A percentile compares a stretch with the other conserved stretches of the same genome.
Evolutionary conservation across 2,113 vertebrate species (phyloP).

Genomic region (Myrmecophaga tridactyla): DNA sequence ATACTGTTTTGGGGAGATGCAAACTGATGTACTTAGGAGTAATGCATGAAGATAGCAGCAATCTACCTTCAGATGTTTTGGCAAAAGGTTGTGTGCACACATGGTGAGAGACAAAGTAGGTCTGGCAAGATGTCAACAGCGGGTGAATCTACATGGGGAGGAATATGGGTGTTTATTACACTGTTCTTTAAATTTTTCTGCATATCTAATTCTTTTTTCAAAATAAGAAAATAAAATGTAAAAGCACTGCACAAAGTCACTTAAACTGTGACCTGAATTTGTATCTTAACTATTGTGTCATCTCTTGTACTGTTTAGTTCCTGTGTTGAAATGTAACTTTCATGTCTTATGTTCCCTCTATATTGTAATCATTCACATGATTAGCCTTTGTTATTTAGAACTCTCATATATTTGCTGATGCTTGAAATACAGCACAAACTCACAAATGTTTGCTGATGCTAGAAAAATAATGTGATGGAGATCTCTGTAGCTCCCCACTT

Average conservation of each 20-base stretch:
- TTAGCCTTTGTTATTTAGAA: background rate
- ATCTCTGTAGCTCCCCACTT: background rate
- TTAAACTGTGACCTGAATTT: conserved; percentile 17
- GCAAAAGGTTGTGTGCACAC: background rate
- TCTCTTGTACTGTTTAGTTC: background rate
- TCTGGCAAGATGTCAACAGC: background rate
- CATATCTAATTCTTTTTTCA: background rate
- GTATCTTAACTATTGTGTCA: background rate
- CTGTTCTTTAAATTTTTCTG: background rate
- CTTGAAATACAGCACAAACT: background rate
- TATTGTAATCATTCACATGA: background rate
- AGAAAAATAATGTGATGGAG: background rate
- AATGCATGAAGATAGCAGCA: background rate
- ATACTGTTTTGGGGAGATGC: background rate
- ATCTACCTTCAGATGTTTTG: background rate
- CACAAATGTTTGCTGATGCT: background rate
- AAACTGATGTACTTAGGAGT: background rate
- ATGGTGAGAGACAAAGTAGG: background rate
- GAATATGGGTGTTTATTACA: background rate
- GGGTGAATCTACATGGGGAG: background rate
- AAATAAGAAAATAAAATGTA: background rate
- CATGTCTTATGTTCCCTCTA: background rate
- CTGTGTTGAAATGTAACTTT: background rate
- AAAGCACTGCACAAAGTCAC: background rate
- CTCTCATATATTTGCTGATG: background rate